Evolutionary conservation across 2,888 invertebrate genomes (phyloP), one percentile per base, ranked within the genome.

Genomic region (Trachelus stipa): DNA sequence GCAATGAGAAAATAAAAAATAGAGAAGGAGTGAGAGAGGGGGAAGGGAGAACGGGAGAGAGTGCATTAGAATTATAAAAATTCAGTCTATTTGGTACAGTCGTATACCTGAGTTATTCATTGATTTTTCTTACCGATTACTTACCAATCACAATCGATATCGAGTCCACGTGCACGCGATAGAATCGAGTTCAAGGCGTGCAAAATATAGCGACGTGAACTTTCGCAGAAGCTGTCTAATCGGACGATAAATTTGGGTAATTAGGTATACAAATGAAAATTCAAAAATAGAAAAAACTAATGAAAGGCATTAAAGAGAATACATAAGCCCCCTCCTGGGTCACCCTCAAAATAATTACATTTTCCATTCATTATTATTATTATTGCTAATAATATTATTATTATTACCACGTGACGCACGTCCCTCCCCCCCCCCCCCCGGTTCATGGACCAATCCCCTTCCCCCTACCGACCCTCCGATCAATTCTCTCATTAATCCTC

Each of bases 61-160:
- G 34, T 71, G 30, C 73, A 34, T 56, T 34, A 74, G 69, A 35
- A 35, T 12, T 12, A 77, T 35, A 34, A 77, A 69, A 73, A 76
- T 71, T 74, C 74, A 77, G 75, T 79, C 75, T 73, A 69, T 79
- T 77, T 75, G 79, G 80, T 81, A 82, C 82, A 83, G 79, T 81
- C 81, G 77, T 82, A 6, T 56, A 9, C 23, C 23, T 2, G 56
- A 56, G 23, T 56, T 56, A 56, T 23, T 56, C 56, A 23, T 56
- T 9, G 56, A 40, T 9, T 56, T 23, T 2, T 23, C 23, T 56
- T 56, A 56, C 56, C 56, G 23, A 56, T 23, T 9, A 23, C 23
- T 56, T 56, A 9, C 23, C 56, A 23, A 56, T 56, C 9, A 9
- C 23, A 56, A 56, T 56, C 23, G 56, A 56, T 23, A 40, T 40